phyloP scores from a whole-genome alignment of 1,140 invertebrate species.

The Eumaeus atala region DNA sequence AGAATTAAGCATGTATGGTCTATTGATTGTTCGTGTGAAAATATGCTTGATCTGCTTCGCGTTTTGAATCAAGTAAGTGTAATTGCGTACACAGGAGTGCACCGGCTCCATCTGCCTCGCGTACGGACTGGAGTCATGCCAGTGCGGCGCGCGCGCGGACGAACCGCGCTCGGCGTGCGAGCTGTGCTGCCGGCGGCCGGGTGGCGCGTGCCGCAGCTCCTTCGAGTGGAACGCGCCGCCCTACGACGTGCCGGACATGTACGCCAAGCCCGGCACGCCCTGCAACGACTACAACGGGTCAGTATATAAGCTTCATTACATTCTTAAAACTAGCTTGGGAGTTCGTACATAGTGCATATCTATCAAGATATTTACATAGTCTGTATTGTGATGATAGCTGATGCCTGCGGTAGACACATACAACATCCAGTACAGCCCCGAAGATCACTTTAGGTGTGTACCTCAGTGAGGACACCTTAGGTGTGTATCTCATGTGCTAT shows the following conservation, averaged over 20 bases:
- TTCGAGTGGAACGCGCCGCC: constrained; percentile 92
- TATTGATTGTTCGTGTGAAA: too few relatives aligned
- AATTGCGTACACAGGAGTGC: constrained; percentile 43
- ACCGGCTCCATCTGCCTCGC: constrained; percentile 65
- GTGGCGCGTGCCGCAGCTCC: constrained; percentile 89
- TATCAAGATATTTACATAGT: too few relatives aligned
- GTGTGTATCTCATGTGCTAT: too few relatives aligned
- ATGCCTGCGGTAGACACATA: too few relatives aligned
- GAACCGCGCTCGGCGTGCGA: constrained; percentile 90
- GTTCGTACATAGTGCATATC: too few relatives aligned
- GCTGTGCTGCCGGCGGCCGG: constrained; percentile 90
- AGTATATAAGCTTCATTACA: neutral
- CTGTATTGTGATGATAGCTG: too few relatives aligned
- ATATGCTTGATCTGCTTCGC: too few relatives aligned
- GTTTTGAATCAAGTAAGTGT: neutral
- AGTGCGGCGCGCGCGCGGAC: constrained; percentile 87
- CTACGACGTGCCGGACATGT: constrained; percentile 93
- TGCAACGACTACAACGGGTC: constrained; percentile 97
- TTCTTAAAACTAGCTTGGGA: too few relatives aligned
- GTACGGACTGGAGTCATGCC: constrained; percentile 96
- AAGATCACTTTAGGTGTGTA: too few relatives aligned
- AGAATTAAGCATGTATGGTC: too few relatives aligned
- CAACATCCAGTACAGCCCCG: too few relatives aligned
- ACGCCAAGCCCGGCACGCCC: constrained; percentile 94
- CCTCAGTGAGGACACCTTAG: too few relatives aligned